Conservation (phyloP, 1,140 invertebrate genomes). For the Pissodes strobi region DNA sequence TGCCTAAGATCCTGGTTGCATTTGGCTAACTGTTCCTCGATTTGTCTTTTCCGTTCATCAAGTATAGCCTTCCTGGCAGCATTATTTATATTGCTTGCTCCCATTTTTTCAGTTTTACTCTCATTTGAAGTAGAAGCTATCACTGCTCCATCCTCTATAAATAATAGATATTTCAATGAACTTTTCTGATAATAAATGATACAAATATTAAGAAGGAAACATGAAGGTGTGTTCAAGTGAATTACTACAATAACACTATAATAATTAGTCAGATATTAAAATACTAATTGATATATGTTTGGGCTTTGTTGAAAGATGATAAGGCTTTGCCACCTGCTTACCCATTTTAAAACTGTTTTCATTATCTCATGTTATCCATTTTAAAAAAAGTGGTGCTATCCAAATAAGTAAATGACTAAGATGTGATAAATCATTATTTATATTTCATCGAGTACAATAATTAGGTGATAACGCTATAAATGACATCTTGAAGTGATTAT, state of each 20-base stretch:
- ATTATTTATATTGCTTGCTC: slow-evolving; percentile 50
- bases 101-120: slow-evolving; percentile 50
- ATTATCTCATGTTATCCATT: slow-evolving; percentile 21
- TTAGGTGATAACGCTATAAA: slow-evolving; percentile 3
- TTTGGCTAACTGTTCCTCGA: slow-evolving; percentile 61
- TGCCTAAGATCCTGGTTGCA: slow-evolving; percentile 75
- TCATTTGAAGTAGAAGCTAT: slow-evolving; percentile 17
- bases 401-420: slow-evolving; percentile 6
- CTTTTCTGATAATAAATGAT: neutral
- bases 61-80: slow-evolving; percentile 45
- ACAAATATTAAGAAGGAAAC: neutral
- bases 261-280: neutral
- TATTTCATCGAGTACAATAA: neutral
- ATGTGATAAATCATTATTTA: neutral
- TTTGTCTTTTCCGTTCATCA: slow-evolving; percentile 50
- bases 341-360: slow-evolving; percentile 28
- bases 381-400: neutral
- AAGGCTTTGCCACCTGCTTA: slow-evolving; percentile 14
- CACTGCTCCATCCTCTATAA: slow-evolving; percentile 31
- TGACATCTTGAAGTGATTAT: slow-evolving; percentile 9
- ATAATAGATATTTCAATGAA: neutral
- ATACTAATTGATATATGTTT: neutral
- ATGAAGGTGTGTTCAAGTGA: neutral
- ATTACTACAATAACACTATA: neutral
- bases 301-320: neutral